Evolutionary conservation across 2,888 invertebrate genomes (phyloP), one percentile per base, ranked within the genome.

Genomic region (Lithophane socia): DNA sequence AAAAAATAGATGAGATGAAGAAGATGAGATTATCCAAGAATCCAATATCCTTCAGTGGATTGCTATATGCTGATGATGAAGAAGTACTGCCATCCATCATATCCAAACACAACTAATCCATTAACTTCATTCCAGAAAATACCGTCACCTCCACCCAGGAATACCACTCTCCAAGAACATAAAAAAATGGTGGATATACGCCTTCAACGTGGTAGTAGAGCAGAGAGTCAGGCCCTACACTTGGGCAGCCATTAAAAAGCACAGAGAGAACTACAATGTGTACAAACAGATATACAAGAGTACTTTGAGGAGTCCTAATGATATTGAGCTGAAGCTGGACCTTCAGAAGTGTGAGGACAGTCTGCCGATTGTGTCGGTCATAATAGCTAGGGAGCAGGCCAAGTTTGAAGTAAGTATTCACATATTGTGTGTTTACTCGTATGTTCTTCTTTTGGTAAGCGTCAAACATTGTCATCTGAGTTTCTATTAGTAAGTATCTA

Each of bases 381-480:
- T 98, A 2, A 97, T 98, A 78, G 98, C 98, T 0, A 97, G 98
- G 83, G 98, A 98, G 90, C 98, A 98, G 83, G 98, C 98, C 9
- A 98, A 98, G 92, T 97, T 98, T 90, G 97, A 98, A 97, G 98
- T 98, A 90, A 91, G 90, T 42, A n/a, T 44, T 0, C 0, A 44
- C 44, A 44, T 9, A 44, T 37, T 37, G 37, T 37, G 37, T 37
- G 4, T 37, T 37, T 37, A n/a, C n/a, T n/a, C n/a, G n/a, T n/a
- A 37, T 37, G 37, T 37, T 37, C 37, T 37, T 37, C 4, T 37
- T 37, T 37, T 37, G 37, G 37, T 37, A 37, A 37, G 37, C 4
- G 5, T 4, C 37, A 37, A 37, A 37, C 37, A 37, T 37, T 37
- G 4, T 37, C 5, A 37, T 37, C 37, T 37, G 37, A 37, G 37